These are phyloP conservation scores for Epirrhoe alternata DNA, from an alignment of 2,888 invertebrate genomes.

Conservation along the genomic window DNA sequence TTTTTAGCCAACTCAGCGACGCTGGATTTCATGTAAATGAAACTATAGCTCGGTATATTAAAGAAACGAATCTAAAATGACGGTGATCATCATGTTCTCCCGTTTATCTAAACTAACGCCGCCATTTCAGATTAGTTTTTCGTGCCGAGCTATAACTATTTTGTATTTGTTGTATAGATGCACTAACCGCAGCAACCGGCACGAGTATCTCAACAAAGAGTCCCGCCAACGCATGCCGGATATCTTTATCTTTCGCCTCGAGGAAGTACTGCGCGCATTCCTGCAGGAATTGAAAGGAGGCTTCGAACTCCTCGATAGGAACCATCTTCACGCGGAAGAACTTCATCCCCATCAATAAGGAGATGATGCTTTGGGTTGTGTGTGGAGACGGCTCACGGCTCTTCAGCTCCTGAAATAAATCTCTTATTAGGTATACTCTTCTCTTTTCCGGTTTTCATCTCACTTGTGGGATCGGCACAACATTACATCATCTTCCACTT, in stretches of 20 bases:
- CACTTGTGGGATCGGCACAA: too few relatives aligned
- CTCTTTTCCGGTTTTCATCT: too few relatives aligned
- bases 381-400: constrained; percentile 95
- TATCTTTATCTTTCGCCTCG: constrained; percentile 99
- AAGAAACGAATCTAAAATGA: too few relatives aligned
- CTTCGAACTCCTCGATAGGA: constrained; percentile 99
- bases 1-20: too few relatives aligned
- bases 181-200: constrained; percentile 97
- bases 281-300: constrained; percentile 99
- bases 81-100: too few relatives aligned
- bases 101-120: too few relatives aligned
- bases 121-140: too few relatives aligned
- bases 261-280: constrained; percentile 99
- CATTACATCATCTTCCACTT: too few relatives aligned
- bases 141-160: background rate
- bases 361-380: constrained; percentile 97
- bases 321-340: constrained; percentile 98
- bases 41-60: too few relatives aligned
- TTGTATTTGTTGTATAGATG: background rate
- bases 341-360: constrained; percentile 99
- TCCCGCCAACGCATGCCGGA: constrained; percentile 98
- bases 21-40: too few relatives aligned
- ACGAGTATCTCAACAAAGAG: constrained; percentile 99
- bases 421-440: too few relatives aligned
- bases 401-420: constrained; percentile 78